Base-by-base conservation (phyloP, 2,797 vertebrate genomes). In the Pygocentrus nattereri region DNA sequence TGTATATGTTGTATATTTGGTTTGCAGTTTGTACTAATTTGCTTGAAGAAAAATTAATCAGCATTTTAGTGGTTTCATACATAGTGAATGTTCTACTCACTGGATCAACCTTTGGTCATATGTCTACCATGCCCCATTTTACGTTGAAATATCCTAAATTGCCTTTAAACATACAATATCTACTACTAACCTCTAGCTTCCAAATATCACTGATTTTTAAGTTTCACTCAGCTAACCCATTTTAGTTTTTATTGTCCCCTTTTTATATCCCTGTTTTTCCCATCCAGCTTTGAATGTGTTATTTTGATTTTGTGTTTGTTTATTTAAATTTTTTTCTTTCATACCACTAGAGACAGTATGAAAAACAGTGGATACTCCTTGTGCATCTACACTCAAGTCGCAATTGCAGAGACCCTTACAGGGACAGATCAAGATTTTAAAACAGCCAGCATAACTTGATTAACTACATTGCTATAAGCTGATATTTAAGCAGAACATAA, bases 11-110 rank as follows among this genome's bases (percentile, higher is more conserved):
- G 18, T 44, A 44, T 44, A 44, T 44, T 38, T 44, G 67, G 59
- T 73, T 74, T 62, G 58, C 65, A 81, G 78, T 34, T 78, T 67
- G 59, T 74, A 79, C 61, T 68, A 70, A 76, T 81, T 70, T 81
- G 62, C 71, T 41, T 41, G 34, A 67, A 18, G 19, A 67, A 41
- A 64, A n/a, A 44, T 11, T 44, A 12, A 44, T 44, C 8, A 44
- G 41, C 5, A 34, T 64, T 64, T 31, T 34, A 19, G 16, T 19
- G 27, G 4, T 64, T 34, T 25, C 27, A 64, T 30, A 64, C 61
- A 64, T 64, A 30, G 30, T 44, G 10, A 10, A 44, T 44, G 41
- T 44, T 44, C 41, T 44, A 44, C 41, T 12, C 41, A 44, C 41
- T 44, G 41, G 41, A 44, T 44, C 41, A 12, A 44, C 41, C 11